Conservation (phyloP, 1,140 invertebrate species). For the Macrocentrus cingulum region DNA sequence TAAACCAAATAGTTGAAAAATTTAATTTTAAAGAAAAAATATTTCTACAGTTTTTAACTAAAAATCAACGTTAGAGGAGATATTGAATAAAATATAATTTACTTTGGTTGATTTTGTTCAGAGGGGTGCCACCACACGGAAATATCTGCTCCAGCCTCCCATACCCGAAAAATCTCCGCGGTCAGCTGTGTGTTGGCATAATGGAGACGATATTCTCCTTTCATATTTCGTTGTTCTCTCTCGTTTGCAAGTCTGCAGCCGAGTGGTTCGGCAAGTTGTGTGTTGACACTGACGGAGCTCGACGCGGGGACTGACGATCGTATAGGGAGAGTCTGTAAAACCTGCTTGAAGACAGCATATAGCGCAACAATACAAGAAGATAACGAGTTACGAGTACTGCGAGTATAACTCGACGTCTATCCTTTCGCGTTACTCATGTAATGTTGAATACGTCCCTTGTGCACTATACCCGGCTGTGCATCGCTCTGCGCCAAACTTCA, state of each 20-base stretch:
- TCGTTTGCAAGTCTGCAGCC: constrained; percentile 41
- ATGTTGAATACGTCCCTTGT: not conserved
- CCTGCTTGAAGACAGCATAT: constrained; percentile 38
- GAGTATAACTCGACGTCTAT: constrained; percentile 17
- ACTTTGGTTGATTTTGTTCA: too few relatives aligned
- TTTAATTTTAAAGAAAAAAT: too few relatives aligned
- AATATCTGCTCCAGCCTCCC: constrained; percentile 11
- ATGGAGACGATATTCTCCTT: constrained; percentile 44
- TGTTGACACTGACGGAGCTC: constrained; percentile 15
- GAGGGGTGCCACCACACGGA: constrained; percentile 32
- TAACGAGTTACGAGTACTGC: constrained; percentile 42
- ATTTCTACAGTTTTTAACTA: too few relatives aligned
- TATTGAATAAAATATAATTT: too few relatives aligned
- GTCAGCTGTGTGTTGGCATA: constrained; percentile 56
- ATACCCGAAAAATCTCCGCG: constrained; percentile 41
- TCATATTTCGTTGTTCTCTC: constrained; percentile 31
- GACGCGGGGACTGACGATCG: constrained; percentile 9
- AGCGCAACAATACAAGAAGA: constrained; percentile 50
- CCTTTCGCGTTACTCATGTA: not conserved
- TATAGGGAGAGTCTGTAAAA: constrained; percentile 24
- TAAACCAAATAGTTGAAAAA: too few relatives aligned
- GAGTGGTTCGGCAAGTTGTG: constrained; percentile 43
- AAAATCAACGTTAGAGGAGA: too few relatives aligned
- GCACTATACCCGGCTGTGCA: not conserved
- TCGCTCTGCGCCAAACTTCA: not conserved